Base-by-base conservation (phyloP, 35 echinoderm and acorn worm species). In the Hemicentrotus pulcherrimus region DNA sequence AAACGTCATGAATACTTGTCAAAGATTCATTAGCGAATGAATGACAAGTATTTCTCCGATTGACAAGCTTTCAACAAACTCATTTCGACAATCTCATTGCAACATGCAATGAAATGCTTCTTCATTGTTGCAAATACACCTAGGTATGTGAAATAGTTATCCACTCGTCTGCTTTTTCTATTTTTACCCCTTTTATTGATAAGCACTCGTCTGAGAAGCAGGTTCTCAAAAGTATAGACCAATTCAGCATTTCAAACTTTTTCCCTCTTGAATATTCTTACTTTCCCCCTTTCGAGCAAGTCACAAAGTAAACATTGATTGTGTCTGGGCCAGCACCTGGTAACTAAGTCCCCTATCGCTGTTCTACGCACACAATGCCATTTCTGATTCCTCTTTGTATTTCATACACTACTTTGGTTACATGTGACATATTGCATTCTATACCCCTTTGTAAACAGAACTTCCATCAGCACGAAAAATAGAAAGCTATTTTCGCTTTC, bases 341-440 rank as follows among this genome's bases (percentile, higher is more conserved):
- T 45, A 90, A 45, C 31, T 90, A 90, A 90, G 32, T 45, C 88
- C 88, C 33, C 88, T 90, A 90, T 90, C 24, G 46, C 19, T 78
- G 65, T 78, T 78, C 65, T 78, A 8, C 65, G 7, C 19, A 78
- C 65, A 78, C 65, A 78, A 78, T 6, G 19, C 5, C 6, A 78
- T n/a, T 78, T 78, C 19, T 78, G 65, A 78, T 78, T 78, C 24
- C 65, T 78, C 65, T 78, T 78, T 78, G 65, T 28, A 78, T 78
- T 78, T 78, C 28, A 78, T 28, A 30, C 65, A 78, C 65, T 78
- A 78, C 65, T 78, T 78, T 78, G 65, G 65, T 78, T 28, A 78
- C 65, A 78, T 78, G 22, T 78, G 65, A 78, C 19, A 78, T 78
- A 78, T 78, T 78, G n/a, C 65, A 78, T 18, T 78, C 65, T 78